Evolutionary conservation across 2,888 invertebrate genomes (phyloP).

Genomic region (Eledona agricola): DNA sequence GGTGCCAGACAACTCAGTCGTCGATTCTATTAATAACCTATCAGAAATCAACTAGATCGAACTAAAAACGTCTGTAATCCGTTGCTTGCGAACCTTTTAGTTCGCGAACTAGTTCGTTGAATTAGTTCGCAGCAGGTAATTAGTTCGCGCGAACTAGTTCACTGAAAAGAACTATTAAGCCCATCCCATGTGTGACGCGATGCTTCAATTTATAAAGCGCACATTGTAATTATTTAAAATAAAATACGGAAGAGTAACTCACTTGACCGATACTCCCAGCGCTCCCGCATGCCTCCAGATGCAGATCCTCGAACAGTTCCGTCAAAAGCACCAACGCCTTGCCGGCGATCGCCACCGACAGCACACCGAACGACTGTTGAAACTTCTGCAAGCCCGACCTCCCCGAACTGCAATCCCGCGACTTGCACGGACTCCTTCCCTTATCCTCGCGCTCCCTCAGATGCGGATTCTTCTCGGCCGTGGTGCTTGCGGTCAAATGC

Average conservation of each 20-base stretch:
- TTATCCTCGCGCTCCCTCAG: slow-evolving; percentile 64
- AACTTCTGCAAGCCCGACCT: slow-evolving; percentile 77
- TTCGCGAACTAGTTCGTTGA: too few relatives aligned
- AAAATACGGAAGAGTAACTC: slow-evolving; percentile 27
- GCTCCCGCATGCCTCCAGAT: slow-evolving; percentile 72
- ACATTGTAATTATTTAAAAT: neutral
- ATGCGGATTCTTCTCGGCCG: slow-evolving; percentile 58
- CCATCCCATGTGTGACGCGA: too few relatives aligned
- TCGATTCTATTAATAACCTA: too few relatives aligned
- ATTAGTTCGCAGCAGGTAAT: too few relatives aligned
- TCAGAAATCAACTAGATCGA: too few relatives aligned
- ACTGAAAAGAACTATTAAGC: too few relatives aligned
- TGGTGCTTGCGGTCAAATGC: slow-evolving; percentile 74
- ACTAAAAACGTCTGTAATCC: too few relatives aligned
- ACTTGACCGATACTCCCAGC: slow-evolving; percentile 53
- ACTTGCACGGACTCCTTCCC: slow-evolving; percentile 69
- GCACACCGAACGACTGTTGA: slow-evolving; percentile 88
- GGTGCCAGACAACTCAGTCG: too few relatives aligned
- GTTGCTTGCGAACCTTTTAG: too few relatives aligned
- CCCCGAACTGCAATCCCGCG: slow-evolving; percentile 61
- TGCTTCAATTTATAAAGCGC: neutral
- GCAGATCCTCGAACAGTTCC: slow-evolving; percentile 78
- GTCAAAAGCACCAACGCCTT: slow-evolving; percentile 82
- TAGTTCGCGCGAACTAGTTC: too few relatives aligned
- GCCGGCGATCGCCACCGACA: slow-evolving; percentile 88